phyloP scores from a whole-genome alignment of 2,888 invertebrate genomes.

The Troides aeacus region DNA sequence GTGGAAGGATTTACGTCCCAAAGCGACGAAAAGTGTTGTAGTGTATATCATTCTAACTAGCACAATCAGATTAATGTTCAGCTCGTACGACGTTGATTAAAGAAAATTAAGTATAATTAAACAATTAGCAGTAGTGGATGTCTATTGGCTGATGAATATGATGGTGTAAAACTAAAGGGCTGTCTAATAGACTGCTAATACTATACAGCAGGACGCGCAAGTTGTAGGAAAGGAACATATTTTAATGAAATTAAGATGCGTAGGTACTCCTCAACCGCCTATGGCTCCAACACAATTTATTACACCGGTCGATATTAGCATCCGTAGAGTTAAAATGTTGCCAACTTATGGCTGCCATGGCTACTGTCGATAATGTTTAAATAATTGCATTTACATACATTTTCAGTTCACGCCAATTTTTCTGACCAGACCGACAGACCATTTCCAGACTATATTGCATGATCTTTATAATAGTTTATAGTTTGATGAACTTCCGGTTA shows the following conservation, averaged over 20 bases:
- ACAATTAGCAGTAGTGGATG: no score
- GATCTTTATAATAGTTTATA: no score
- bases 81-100: no score
- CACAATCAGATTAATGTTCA: no score
- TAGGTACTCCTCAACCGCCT: slow-evolving; percentile 48
- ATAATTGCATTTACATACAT: background rate
- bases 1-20: no score
- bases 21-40: no score
- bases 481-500: no score
- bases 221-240: slow-evolving; percentile 47
- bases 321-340: slow-evolving; percentile 35
- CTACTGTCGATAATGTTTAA: background rate
- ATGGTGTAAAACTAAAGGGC: background rate
- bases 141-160: background rate
- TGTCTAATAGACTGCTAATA: slow-evolving; percentile 36
- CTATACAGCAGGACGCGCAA: slow-evolving; percentile 36
- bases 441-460: no score
- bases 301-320: slow-evolving; percentile 34
- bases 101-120: no score
- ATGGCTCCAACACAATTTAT: slow-evolving; percentile 35
- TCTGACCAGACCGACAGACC: no score
- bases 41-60: no score
- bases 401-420: no score
- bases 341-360: slow-evolving; percentile 14
- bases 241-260: slow-evolving; percentile 61